Evolutionary conservation across 2,113 vertebrate genomes (phyloP).

Genomic region (Bufo bufo): DNA sequence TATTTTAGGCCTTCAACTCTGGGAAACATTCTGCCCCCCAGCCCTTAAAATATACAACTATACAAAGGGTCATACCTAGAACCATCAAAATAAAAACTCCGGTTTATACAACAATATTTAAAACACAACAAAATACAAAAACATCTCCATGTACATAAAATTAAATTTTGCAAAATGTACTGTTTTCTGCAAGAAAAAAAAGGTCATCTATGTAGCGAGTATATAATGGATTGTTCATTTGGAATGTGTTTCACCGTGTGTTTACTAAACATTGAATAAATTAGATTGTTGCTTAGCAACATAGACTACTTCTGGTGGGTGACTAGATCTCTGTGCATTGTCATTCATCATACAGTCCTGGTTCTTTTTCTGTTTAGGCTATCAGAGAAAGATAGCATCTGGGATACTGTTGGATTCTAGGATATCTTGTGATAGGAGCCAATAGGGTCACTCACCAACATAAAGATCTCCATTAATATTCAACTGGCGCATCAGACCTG

Average conservation of each 20-base stretch:
- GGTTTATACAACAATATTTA: too few species aligned
- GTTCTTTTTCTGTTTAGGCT: not conserved
- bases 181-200: not conserved
- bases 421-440: not conserved
- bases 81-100: too few species aligned
- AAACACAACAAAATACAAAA: too few species aligned
- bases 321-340: not conserved
- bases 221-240: not conserved
- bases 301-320: not conserved
- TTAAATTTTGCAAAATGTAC: too few species aligned
- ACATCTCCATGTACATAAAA: too few species aligned
- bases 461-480: conserved; percentile 91
- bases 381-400: not conserved
- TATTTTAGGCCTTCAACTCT: too few species aligned
- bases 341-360: not conserved
- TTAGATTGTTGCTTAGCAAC: not conserved
- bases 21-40: too few species aligned
- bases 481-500: conserved; percentile 93
- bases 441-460: conserved; percentile 77
- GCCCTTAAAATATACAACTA: too few species aligned
- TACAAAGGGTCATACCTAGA: too few species aligned
- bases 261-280: not conserved
- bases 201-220: not conserved
- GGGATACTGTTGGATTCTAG: not conserved
- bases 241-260: not conserved